These are phyloP conservation scores for Gonocerus acuteangulatus DNA, from an alignment of 2,888 invertebrate species.

Conservation along the genomic window DNA sequence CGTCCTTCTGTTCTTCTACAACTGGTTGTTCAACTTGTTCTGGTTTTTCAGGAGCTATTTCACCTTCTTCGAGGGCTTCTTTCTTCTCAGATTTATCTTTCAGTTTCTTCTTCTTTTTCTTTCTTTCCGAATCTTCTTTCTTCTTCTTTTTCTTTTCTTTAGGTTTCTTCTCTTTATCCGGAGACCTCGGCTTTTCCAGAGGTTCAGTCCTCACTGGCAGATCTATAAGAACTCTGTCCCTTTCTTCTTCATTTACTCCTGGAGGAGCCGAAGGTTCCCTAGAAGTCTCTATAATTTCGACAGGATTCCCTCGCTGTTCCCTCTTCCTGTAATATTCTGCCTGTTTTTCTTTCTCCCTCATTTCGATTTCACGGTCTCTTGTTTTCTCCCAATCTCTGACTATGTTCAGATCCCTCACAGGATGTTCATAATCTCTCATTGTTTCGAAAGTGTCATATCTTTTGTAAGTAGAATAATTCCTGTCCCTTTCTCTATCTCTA, in stretches of 20 bases:
- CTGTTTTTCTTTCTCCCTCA: slow-evolving; percentile 38
- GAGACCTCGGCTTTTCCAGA: slow-evolving; percentile 40
- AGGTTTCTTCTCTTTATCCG: slow-evolving; percentile 41
- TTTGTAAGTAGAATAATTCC: slow-evolving; percentile 11
- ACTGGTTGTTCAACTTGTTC: slow-evolving; percentile 32
- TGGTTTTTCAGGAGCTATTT: slow-evolving; percentile 36
- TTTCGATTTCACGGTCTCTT: slow-evolving; percentile 37
- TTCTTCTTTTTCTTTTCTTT: slow-evolving; percentile 39
- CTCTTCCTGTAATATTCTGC: slow-evolving; percentile 29
- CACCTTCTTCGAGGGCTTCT: slow-evolving; percentile 31
- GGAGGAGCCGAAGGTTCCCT: slow-evolving; percentile 15
- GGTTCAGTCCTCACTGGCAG: slow-evolving; percentile 22
- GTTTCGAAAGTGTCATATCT: slow-evolving; percentile 4
- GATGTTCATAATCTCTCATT: slow-evolving; percentile 3
- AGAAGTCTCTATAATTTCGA: slow-evolving; percentile 20
- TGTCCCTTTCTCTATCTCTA: slow-evolving; percentile 7
- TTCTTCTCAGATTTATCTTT: slow-evolving; percentile 35
- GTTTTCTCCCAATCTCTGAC: slow-evolving; percentile 38
- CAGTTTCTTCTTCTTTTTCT: slow-evolving; percentile 34
- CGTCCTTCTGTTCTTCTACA: slow-evolving; percentile 40
- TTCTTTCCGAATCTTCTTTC: slow-evolving; percentile 37
- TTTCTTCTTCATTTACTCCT: slow-evolving; percentile 32
- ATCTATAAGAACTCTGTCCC: slow-evolving; percentile 40
- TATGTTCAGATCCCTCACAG: slow-evolving; percentile 27
- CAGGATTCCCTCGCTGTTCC: slow-evolving; percentile 16